These are phyloP conservation scores for Stylophora pistillata DNA, from an alignment of 64 coral and sea anemone species.

Conservation along the genomic window DNA sequence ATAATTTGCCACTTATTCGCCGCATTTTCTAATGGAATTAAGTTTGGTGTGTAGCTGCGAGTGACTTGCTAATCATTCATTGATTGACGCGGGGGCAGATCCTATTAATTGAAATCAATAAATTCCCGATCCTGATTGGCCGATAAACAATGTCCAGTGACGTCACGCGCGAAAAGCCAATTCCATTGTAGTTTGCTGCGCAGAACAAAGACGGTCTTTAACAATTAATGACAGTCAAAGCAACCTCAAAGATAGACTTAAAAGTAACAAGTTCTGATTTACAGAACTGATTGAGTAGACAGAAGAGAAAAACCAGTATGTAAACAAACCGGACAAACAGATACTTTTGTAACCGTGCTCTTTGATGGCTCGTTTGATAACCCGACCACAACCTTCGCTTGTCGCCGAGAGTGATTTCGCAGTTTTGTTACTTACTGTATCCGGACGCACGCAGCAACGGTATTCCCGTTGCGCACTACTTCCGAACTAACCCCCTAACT, in stretches of 20 bases:
- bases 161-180: constrained; percentile 73
- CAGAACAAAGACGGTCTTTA: constrained; percentile 14
- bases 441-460: not conserved
- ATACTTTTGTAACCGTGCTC: not conserved
- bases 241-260: constrained; percentile 20
- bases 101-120: constrained; percentile 96
- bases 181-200: constrained; percentile 41
- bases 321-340: not conserved
- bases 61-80: constrained; percentile 92
- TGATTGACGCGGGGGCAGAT: constrained; percentile 93
- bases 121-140: constrained; percentile 63
- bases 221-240: constrained; percentile 34
- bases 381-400: not conserved
- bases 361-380: constrained; percentile 1
- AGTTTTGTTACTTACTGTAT: not conserved
- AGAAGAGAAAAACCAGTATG: not conserved
- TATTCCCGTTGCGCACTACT: not conserved
- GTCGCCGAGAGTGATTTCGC: not conserved
- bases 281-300: not conserved
- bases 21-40: constrained; percentile 78
- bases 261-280: constrained; percentile 5
- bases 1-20: constrained; percentile 54
- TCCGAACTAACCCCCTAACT: not conserved
- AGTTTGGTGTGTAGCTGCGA: constrained; percentile 85
- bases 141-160: constrained; percentile 43